Base-by-base conservation (phyloP, 2,113 vertebrate species). In the Apodemus speciosus region DNA sequence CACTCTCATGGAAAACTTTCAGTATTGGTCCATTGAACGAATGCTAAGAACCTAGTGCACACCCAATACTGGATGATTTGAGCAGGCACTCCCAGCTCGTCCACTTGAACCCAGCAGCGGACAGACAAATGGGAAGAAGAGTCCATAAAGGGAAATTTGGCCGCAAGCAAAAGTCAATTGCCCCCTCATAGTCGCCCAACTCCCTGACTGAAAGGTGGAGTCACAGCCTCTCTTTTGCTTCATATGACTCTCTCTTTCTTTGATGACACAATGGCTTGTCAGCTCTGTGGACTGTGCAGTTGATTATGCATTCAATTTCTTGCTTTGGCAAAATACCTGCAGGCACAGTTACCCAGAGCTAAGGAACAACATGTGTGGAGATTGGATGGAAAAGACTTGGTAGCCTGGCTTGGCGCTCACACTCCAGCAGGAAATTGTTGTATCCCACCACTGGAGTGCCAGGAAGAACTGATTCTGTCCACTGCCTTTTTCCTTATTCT, bases 181-280 rank as follows among this genome's bases (percentile, higher is more conserved):
- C 83, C 71, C 89, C 85, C 51, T 90, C 89, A 66, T 46, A 73
- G 60, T 62, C 88, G 60, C 62, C 80, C 73, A 53, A 73, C 69
- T 89, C 93, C 46, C 58, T 60, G 75, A 51, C 30, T 27, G 46
- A 66, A 64, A 90, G 60, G 53, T 20, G 49, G 88, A 85, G 20
- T 77, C 73, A 89, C 21, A 53, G 20, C 80, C 73, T 35, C 64
- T 66, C 64, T 89, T 90, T 88, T 40, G 51, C 91, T 94, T 92
- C 10, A 9, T 62, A 64, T 51, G 89, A 88, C 72, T 88, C 93
- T 92, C 89, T 93, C 85, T 94, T 81, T 92, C 92, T 94, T 85
- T 95, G 93, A 92, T 96, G 95, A 88, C 89, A 85, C 49, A 75
- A 64, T n/a, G 38, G 53, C 89, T 84, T 81, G 87, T 94, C 94